Percentiles rank a stretch among this genome's conserved stretches.
These are phyloP conservation scores for Drosophila littoralis DNA, from an alignment of 1,140 invertebrate genomes.

Conservation along the genomic window DNA sequence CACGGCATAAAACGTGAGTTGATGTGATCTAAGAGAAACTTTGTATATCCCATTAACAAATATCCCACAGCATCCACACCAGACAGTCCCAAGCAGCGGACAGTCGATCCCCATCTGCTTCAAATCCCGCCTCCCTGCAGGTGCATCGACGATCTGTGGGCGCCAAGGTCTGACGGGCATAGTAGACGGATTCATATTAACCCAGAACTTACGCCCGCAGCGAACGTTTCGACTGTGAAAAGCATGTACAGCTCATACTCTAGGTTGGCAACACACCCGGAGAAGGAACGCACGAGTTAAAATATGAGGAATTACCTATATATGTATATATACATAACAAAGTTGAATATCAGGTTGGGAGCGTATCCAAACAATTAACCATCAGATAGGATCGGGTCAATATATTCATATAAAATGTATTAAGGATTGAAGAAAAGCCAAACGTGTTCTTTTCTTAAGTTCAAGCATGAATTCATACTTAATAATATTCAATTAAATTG, in stretches of 20 bases:
- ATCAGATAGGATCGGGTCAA: neutral
- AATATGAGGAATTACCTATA: too few species aligned
- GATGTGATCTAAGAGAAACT: neutral
- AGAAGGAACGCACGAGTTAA: too few species aligned
- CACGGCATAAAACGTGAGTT: constrained; percentile 21
- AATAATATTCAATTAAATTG: constrained; percentile 1
- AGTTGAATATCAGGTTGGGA: too few species aligned
- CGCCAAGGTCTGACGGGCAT: neutral
- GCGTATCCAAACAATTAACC: too few species aligned
- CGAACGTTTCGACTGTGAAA: too few species aligned
- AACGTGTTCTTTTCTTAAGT: neutral
- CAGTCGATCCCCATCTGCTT: neutral
- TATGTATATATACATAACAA: too few species aligned
- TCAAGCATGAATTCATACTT: neutral
- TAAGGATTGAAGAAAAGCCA: neutral
- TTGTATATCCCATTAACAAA: neutral
- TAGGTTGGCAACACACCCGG: too few species aligned
- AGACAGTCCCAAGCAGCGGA: neutral
- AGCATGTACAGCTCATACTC: too few species aligned
- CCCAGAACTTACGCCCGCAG: too few species aligned
- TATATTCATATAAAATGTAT: constrained; percentile 1
- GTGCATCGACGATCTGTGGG: neutral
- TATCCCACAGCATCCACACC: constrained; percentile 1
- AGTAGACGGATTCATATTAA: neutral
- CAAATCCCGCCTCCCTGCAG: neutral